Conservation (phyloP, 1,140 invertebrate species). For the Rhopalosiphum padi region DNA sequence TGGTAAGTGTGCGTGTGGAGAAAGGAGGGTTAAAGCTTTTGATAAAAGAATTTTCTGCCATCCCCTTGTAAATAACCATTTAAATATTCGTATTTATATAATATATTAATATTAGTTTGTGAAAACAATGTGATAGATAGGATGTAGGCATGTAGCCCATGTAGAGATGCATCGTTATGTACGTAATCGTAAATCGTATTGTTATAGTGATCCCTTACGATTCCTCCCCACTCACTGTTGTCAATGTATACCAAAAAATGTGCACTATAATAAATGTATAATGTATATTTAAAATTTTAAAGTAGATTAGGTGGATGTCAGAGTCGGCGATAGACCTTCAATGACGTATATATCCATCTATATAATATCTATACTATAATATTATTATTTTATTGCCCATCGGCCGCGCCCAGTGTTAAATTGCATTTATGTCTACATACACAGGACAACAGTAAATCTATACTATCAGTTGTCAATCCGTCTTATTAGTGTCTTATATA, state of each 20-base stretch:
- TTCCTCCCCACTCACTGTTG: too few species aligned
- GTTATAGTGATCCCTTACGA: background rate
- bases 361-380: background rate
- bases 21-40: too few species aligned
- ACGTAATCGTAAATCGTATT: too few species aligned
- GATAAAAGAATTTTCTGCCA: too few species aligned
- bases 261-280: background rate
- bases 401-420: background rate
- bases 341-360: background rate
- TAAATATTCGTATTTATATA: too few species aligned
- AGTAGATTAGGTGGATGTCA: background rate
- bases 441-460: background rate
- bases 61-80: too few species aligned
- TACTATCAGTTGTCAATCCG: background rate
- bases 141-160: too few species aligned
- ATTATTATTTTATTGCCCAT: background rate
- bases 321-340: background rate
- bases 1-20: too few species aligned
- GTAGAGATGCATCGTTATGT: too few species aligned
- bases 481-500: background rate
- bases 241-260: background rate
- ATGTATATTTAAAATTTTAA: background rate
- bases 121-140: too few species aligned
- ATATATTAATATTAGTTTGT: too few species aligned
- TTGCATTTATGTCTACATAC: background rate